Evolutionary conservation across 2,797 vertebrate genomes (phyloP), one percentile per base, ranked within the genome.

Genomic region (Eulemur mongoz): DNA sequence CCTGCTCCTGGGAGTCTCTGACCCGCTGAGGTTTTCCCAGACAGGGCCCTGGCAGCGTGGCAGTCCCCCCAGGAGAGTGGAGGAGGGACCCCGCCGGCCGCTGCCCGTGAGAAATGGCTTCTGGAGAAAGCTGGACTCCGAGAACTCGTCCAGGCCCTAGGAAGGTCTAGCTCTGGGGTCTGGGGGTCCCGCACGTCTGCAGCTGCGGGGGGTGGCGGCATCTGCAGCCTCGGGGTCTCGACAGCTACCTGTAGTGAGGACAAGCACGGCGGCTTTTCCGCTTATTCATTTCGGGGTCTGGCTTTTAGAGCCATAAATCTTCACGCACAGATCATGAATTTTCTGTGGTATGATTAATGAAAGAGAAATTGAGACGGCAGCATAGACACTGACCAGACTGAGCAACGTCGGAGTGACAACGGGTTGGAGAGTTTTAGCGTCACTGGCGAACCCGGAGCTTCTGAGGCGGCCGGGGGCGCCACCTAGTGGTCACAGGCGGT

Each of bases 401-500:
- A 59, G 90, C 65, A 89, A 89, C 70, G 89, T 94, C 73, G 7
- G 73, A 43, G 45, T 43, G 43, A 40, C 43, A 88, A 96, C 78
- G 83, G 22, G 69, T 0, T 54, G 75, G n/a, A 38, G 32, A 84
- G 67, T 94, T 83, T 79, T 30, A 13, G 59, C 15, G 0, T 84
- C 35, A 0, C 18, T 2, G 17, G 50, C 15, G 15, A 82, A n/a
- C 35, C 27, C 52, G 1, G 8, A n/a, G 50, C 40, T 91, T 72
- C 84, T 95, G 0, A 91, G 52, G 96, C 90, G 27, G 91, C 95
- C 65, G 93, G 80, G 83, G 85, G 32, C 89, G 94, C 98, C 98
- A 98, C 94, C 98, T 97, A 73, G 98, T 97, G 98, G 97, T 73
- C 9, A 0, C 4, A 45, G 59, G 25, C 52, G 50, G 38, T 65